Conservation (phyloP, 1,140 invertebrate genomes). For the Bombus consobrinus region DNA sequence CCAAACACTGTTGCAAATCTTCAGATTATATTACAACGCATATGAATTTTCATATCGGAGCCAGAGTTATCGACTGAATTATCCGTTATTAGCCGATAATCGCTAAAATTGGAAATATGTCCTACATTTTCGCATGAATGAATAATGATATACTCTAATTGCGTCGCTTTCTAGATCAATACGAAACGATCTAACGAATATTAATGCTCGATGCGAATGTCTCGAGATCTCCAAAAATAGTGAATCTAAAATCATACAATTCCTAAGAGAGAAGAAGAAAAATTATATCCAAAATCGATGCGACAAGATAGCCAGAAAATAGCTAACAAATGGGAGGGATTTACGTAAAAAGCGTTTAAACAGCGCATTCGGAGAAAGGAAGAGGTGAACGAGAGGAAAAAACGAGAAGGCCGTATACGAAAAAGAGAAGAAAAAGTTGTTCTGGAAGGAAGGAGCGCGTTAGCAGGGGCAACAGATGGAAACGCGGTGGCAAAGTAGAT, state of each 20-base stretch:
- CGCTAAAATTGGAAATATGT: neutral
- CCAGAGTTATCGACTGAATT: neutral
- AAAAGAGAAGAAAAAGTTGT: constrained; percentile 17
- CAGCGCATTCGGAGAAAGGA: neutral
- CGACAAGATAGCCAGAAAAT: too few species aligned
- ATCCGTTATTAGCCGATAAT: neutral
- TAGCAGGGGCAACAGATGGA: constrained; percentile 50
- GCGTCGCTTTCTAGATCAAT: too few species aligned
- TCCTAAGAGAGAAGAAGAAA: too few species aligned
- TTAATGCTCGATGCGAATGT: too few species aligned
- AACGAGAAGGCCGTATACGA: neutral
- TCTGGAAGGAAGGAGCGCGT: constrained; percentile 27
- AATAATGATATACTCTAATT: too few species aligned
- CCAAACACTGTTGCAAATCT: neutral
- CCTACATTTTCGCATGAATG: neutral
- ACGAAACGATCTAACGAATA: too few species aligned
- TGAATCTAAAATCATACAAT: too few species aligned
- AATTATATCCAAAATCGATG: too few species aligned
- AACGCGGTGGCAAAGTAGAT: constrained; percentile 59
- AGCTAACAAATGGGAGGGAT: neutral
- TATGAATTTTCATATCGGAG: neutral
- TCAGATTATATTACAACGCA: neutral
- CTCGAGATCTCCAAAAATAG: too few species aligned
- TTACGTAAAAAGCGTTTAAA: neutral
- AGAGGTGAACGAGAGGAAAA: neutral